Evolutionary conservation across 2,113 vertebrate species (phyloP), one percentile per base, ranked within the genome.

Genomic region (Xiphorhynchus elegans): DNA sequence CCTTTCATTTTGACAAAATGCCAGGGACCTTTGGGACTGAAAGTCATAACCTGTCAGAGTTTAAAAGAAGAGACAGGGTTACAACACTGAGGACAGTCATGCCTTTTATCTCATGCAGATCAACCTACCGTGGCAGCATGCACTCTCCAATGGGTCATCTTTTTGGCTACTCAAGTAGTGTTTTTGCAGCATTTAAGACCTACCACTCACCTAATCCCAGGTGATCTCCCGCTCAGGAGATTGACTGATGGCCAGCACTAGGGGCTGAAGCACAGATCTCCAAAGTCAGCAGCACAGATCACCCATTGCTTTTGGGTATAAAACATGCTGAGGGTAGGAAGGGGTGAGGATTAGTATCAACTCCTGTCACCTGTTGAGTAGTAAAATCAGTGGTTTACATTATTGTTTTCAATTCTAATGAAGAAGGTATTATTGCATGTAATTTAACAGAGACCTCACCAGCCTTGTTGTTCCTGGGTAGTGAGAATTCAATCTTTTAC

Each of bases 401-500:
- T 63, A 60, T 40, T 47, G 9, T 88, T 91, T 84, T 55, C 55
- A 93, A 49, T 96, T 97, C 84, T 94, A 84, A 77, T 93, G 94
- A 97, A 72, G 78, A 93, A 96, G 58, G 26, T 85, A 52, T 64
- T 74, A 96, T 81, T 89, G 44, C 35, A n/a, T 74, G 11, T 95
- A 97, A 95, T 96, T 96, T 94, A 93, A 95, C 87, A 93, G 52
- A 95, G 78, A 90, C 47, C 35, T 89, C 90, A 73, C 93, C 78
- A 90, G 60, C 50, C 64, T 88, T 84, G 39, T 84, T 96, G 67
- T 97, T 95, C 93, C 95, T 92, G 40, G 75, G 53, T 94, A 95
- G 70, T 40, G 56, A 74, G 79, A 97, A 97, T 95, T 96, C 81
- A 97, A 91, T 97, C 96, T 88, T 94, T 91, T 85, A 59, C 95